Percentiles rank a stretch among this genome's conserved stretches.
Evolutionary conservation across 2,888 invertebrate genomes (phyloP).

Genomic region (Brassicogethes aeneus): DNA sequence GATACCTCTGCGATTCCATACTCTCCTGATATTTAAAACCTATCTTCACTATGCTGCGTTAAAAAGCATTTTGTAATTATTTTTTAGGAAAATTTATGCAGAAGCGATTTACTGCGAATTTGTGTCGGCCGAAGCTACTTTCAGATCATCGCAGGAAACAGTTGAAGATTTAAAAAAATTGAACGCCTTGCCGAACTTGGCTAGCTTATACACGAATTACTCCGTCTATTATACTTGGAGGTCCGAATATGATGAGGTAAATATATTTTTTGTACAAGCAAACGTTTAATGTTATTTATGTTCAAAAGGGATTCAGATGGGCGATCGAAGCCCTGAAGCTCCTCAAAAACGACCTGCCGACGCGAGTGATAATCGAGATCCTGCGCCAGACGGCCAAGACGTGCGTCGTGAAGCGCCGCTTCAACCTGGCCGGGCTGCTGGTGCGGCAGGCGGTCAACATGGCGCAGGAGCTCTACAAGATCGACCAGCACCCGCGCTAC

Average conservation of each 20-base stretch:
- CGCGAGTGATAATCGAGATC: conserved; percentile 68
- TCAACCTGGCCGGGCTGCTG: conserved; percentile 70
- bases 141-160: conserved; percentile 48
- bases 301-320: conserved; percentile 68
- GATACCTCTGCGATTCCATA: too few species aligned
- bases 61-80: too few species aligned
- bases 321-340: conserved; percentile 65
- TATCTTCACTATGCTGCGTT: too few species aligned
- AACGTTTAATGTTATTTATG: too few species aligned
- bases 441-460: conserved; percentile 73
- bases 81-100: conserved; percentile 72
- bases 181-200: conserved; percentile 45
- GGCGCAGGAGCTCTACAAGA: conserved; percentile 52
- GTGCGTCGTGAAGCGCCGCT: conserved; percentile 82
- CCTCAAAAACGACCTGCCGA: conserved; percentile 53
- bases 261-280: too few species aligned
- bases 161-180: conserved; percentile 44
- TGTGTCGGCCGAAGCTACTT: conserved; percentile 65
- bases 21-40: too few species aligned
- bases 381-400: conserved; percentile 80
- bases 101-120: conserved; percentile 77
- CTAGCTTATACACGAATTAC: conserved; percentile 75
- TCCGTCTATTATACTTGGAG: conserved; percentile 74
- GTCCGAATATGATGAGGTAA: conserved; percentile 76
- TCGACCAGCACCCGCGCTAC: conserved; percentile 66